Evolutionary conservation across 37 sponge, comb jelly and placozoan species (phyloP), one percentile per base, ranked within the genome.

Genomic region (Sycon ciliatum): DNA sequence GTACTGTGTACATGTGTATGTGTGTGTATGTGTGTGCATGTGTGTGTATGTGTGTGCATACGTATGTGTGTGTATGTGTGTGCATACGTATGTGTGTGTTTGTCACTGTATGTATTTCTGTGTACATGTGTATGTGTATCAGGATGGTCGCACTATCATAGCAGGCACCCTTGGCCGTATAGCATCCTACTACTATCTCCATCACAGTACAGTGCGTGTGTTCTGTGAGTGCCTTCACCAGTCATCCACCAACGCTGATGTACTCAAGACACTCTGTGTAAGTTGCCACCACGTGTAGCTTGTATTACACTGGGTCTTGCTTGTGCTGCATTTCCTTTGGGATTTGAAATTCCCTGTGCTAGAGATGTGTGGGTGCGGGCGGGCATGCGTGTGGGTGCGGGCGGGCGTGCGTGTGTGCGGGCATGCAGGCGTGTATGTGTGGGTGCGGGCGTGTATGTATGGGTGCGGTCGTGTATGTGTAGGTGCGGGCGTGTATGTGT

Each of bases 161-260:
- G 77, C 93, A 0, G 67, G 67, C 7, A 76, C 81, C 13, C 76
- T 83, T 3, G 98, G 98, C n/a, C 84, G 83, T 49, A 87, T 96
- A 11, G 86, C 92, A 4, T 96, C 98, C 57, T 96, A 69, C 85
- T 96, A 96, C 83, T 96, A 96, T 73, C 84, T 96, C 40, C 79
- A 80, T 39, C 92, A 96, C 78, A 58, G 22, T 9, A 86, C 98
- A 32, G 82, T 96, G 39, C 82, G 69, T 36, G 55, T 88, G 67
- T 91, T 96, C 68, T 75, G 65, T 18, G 82, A 86, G 30, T 82
- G 61, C 37, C 83, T 96, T 18, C 55, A 65, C 55, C 67, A 77
- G n/a, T 13, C 57, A 62, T 71, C 72, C 58, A 73, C 81, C 18
- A 42, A 78, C 1, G 80, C 88, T 34, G 92, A 96, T 32, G 71